Base-by-base conservation (phyloP, 2,888 invertebrate genomes). In the Amphiduros pacificus region DNA sequence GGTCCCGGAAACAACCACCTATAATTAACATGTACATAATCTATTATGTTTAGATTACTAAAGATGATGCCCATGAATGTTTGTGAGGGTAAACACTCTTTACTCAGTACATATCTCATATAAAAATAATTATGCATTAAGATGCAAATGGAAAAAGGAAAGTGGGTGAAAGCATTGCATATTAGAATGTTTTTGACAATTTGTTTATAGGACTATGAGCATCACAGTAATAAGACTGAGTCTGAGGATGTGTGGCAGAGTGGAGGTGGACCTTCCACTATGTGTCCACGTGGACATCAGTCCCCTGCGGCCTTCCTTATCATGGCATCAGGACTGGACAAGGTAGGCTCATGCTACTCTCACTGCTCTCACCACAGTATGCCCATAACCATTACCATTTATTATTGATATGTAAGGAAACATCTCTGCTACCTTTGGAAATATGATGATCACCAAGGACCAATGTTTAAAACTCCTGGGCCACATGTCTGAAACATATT, bases 291-390 rank as follows among this genome's bases (percentile, higher is more conserved):
- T 70, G 95, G 95, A 17, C 93, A 94, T 81, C 91, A 91, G 85
- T 87, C 87, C 61, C 94, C 95, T 0, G 90, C 90, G 31, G 95
- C 91, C 26, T 96, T 96, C 84, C 86, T 97, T 75, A 88, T 94
- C 73, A 85, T 89, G 80, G 89, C 90, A 27, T 89, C 93, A 17
- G 93, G 92, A 1, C 85, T 96, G 70, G 89, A 91, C 73, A 88
- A 90, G 84, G 88, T 88, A 74, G 6, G 9, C 6, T 6, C 9
- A 17, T 20, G 22, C 28, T 52, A 20, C 20, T 22, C 49, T 49
- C 9, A 49, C 22, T 22, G 14, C 9, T 11, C n/a, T n/a, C n/a
- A n/a, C n/a, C n/a, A n/a, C n/a, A n/a, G n/a, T n/a, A n/a, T n/a
- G n/a, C n/a, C n/a, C n/a, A n/a, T n/a, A n/a, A n/a, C n/a, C n/a